Base-by-base conservation (phyloP, 2,797 vertebrate species). In the Eulemur rubriventer region DNA sequence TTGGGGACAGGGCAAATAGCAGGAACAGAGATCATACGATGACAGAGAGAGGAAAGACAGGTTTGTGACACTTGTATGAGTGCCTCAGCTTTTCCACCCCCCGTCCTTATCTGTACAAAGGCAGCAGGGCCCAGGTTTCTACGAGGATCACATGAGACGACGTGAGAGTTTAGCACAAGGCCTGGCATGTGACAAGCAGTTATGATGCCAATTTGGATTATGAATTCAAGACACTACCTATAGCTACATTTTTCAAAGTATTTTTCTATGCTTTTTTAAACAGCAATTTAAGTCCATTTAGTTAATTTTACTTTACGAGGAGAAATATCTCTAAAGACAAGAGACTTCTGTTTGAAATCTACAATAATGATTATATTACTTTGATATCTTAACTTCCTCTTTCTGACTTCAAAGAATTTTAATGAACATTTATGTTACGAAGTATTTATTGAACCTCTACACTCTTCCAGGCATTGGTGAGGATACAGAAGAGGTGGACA, bases 121-220 rank as follows among this genome's bases (percentile, higher is more conserved):
- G 26, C 33, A 12, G 20, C 12, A 12, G 78, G 12, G 10, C 0
- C 26, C 83, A 52, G 33, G 85, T 0, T 20, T 3, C 13, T 14
- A 38, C 12, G 69, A 69, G 43, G 0, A 0, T 14, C 82, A 5
- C n/a, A 1, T 0, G 24, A 28, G 35, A 33, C 1, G 2, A 7
- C 0, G 3, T 1, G 11, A 13, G 26, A 1, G 1, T 10, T 81
- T 38, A 4, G 76, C 61, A 2, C 35, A 17, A 12, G 26, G 46
- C 7, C 20, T 30, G 28, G 50, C 16, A 10, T 1, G n/a, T 2
- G 20, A 0, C 10, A 14, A 10, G 57, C 20, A 8, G 70, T n/a
- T 7, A 1, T 2, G 55, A 2, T 1, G 17, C 7, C 22, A 24
- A 24, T 6, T 5, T 61, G 43, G 33, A 17, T 35, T 13, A 52